Conservation (phyloP, 2,797 vertebrate species). For the Rhinella marina region DNA sequence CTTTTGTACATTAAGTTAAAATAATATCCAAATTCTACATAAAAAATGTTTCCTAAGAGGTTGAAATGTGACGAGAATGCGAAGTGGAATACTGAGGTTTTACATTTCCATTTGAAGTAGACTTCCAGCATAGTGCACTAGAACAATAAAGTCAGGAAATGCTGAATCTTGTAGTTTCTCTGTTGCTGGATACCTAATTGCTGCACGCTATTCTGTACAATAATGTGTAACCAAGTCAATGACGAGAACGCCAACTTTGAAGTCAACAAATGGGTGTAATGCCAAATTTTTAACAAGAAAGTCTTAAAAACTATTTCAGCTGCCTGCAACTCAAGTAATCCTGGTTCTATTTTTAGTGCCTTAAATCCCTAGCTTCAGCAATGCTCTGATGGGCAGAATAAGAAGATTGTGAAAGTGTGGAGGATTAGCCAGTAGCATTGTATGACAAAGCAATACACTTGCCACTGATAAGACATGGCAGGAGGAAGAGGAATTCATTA, state of each 20-base stretch:
- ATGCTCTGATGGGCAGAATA: constrained; percentile 71
- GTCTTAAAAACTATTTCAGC: constrained; percentile 71
- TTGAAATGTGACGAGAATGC: too few relatives aligned
- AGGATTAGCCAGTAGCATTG: constrained; percentile 74
- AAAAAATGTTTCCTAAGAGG: not conserved
- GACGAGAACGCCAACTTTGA: constrained; percentile 59
- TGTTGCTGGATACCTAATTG: not conserved
- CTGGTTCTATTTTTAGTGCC: constrained; percentile 78
- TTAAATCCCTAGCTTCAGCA: constrained; percentile 75
- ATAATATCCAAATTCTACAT: too few relatives aligned
- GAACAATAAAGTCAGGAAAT: not conserved
- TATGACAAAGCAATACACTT: constrained; percentile 76
- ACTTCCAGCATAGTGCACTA: not conserved
- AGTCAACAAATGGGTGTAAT: constrained; percentile 63
- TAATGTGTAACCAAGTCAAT: not conserved
- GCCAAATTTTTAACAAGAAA: constrained; percentile 66
- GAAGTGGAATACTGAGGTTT: not conserved
- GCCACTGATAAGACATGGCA: constrained; percentile 65
- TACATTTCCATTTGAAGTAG: not conserved
- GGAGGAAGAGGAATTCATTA: constrained; percentile 64
- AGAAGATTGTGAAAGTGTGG: constrained; percentile 78
- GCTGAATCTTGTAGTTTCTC: not conserved
- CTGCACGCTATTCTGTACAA: not conserved
- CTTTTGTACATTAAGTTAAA: too few relatives aligned
- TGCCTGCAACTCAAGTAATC: constrained; percentile 75